Base-by-base conservation (phyloP, 2,113 vertebrate species). In the Zonotrichia leucophrys region DNA sequence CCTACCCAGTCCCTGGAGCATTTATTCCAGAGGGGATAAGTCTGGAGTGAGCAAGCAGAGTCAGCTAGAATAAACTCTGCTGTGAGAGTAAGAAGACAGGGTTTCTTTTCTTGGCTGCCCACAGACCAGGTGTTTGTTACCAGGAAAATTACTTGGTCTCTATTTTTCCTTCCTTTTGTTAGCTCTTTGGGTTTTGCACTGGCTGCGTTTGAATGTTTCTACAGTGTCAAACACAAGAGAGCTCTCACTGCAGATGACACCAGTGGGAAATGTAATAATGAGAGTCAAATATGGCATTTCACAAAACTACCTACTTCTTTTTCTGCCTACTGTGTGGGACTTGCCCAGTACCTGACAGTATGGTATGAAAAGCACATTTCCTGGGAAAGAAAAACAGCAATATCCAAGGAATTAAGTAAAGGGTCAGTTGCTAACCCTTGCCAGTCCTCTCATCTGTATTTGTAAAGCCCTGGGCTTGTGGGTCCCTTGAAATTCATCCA, bases 81-180 rank as follows among this genome's bases (percentile, higher is more conserved):
- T 90, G 59, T 83, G 62, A 55, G 91, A 89, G 76, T 89, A 79
- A 80, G 72, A 77, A 90, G 79, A 62, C 88, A 73, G 72, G 16
- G 31, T 41, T 92, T 93, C 94, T 93, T 95, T 94, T 80, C 72
- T 93, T 30, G n/a, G 50, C 94, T 94, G 68, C 90, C 89, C 92
- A 90, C 90, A 95, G 88, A 96, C 60, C 95, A 96, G 86, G 96
- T 93, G 83, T 93, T 94, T 96, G 79, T 83, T 94, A 47, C 86
- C 81, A 94, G 72, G 89, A 92, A 95, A 86, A 96, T 93, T 77
- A 95, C 76, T 94, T 94, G 7, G 66, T 93, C 73, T 81, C 83
- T 93, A 41, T 93, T 95, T 97, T 97, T 74, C 42, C 72, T 94
- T 94, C 50, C 64, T 94, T 96, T 94, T 96, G 92, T 95, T 94